Evolutionary conservation across 2,113 vertebrate species (phyloP), one percentile per base, ranked within the genome.

Genomic region (rat (Rattus norvegicus)): DNA sequence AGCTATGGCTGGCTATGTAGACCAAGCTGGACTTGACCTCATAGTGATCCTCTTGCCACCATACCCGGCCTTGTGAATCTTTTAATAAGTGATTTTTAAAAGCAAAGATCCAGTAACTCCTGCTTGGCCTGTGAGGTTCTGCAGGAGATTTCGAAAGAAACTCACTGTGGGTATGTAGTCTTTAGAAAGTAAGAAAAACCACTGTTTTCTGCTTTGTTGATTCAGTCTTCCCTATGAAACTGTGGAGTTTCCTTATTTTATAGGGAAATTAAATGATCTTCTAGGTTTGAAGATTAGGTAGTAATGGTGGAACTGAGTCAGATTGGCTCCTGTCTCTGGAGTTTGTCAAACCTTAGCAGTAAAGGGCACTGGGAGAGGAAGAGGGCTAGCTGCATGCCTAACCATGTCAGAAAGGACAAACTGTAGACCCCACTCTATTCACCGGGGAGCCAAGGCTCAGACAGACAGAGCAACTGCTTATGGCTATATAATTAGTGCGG

Each of bases 181-280:
- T 93, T 95, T 84, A 96, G 91, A 96, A 97, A 85, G 9, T 26
- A 77, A 59, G 26, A 56, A 87, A 69, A 70, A 69, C 11, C 24
- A 77, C 2, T 59, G 16, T 70, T 91, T 79, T 79, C 94, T 81
- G n/a, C 72, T 26, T 94, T 92, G 28, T 69, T 79, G 52, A 90
- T n/a, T 90, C 2, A 59, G 47, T 83, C 6, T 81, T 94, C 67
- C 77, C 56, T 91, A 89, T 10, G 72, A 88, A 97, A 93, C 83
- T 47, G 1, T 63, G 12, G 88, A 4, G 6, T 89, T 39, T n/a
- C 22, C n/a, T 94, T 70, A 73, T 81, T 90, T 95, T 59, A 91
- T 17, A 88, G 26, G 72, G 56, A 87, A 95, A 93, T 56, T 88
- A 89, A 59, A 36, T 77, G 89, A 54, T 9, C 88, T 87, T 85